Conservation (phyloP, 1,140 invertebrate genomes). For the Drosophila leontia region DNA sequence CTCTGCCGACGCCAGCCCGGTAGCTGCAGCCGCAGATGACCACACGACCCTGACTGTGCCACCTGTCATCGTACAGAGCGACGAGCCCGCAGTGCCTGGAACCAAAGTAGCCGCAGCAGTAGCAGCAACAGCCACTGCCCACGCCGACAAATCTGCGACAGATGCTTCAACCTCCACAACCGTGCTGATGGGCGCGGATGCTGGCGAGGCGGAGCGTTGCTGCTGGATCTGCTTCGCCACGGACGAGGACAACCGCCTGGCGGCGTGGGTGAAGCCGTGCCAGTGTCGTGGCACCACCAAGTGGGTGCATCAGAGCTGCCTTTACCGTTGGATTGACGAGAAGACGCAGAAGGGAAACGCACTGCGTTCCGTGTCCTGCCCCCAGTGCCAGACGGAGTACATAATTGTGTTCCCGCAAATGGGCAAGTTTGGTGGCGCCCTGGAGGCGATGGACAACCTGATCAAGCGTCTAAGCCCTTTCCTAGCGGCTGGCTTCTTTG, state of each 20-base stretch:
- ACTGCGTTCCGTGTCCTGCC: constrained; percentile 94
- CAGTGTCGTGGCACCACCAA: constrained; percentile 98
- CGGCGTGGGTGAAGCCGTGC: constrained; percentile 97
- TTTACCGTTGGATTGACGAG: constrained; percentile 99
- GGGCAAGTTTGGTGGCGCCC: constrained; percentile 92
- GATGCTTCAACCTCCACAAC: constrained; percentile 42
- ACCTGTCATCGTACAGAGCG: constrained; percentile 7
- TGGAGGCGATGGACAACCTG: constrained; percentile 95
- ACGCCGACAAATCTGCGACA: constrained; percentile 12
- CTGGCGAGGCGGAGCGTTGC: constrained; percentile 85
- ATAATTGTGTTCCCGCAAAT: constrained; percentile 97
- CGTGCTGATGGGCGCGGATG: constrained; percentile 23
- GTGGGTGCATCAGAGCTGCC: constrained; percentile 97
- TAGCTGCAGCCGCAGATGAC: neutral
- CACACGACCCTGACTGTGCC: constrained; percentile 62
- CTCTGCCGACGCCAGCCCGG: constrained; percentile 20
- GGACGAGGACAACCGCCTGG: constrained; percentile 95
- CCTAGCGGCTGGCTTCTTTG: constrained; percentile 95
- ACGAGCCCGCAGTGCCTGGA: neutral
- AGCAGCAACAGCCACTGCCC: neutral
- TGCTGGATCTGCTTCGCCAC: constrained; percentile 99
- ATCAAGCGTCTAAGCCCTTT: constrained; percentile 97
- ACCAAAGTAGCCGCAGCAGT: constrained; percentile 2
- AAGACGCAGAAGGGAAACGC: constrained; percentile 96
- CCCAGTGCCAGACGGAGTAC: constrained; percentile 98